These are phyloP conservation scores for Formica exsecta DNA, from an alignment of 1,140 invertebrate genomes.

Conservation along the genomic window DNA sequence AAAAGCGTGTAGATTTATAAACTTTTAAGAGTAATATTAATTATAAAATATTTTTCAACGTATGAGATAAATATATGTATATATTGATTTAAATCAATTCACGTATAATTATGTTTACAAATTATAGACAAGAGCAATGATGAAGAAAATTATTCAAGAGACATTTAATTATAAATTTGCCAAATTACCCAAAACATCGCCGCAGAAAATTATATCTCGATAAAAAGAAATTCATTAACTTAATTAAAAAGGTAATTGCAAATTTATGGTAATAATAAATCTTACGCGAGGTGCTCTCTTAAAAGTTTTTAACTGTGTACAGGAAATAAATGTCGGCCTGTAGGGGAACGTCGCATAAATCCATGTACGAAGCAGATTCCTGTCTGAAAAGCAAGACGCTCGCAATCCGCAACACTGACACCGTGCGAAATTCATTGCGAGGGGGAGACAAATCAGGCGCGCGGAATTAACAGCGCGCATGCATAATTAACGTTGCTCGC, in stretches of 20 bases:
- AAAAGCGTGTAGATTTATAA: not conserved
- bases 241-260: constrained; percentile 46
- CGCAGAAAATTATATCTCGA: constrained; percentile 1
- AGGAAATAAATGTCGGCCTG: constrained; percentile 57
- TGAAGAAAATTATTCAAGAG: not conserved
- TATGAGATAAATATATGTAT: not conserved
- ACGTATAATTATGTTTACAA: too few species aligned
- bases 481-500: constrained; percentile 60
- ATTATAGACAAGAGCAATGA: not conserved
- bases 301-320: constrained; percentile 24
- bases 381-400: constrained; percentile 57
- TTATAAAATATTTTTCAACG: not conserved
- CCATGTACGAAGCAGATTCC: constrained; percentile 52
- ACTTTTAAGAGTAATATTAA: not conserved
- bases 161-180: constrained; percentile 13
- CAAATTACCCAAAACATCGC: not conserved
- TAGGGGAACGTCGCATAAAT: constrained; percentile 55
- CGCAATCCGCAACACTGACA: constrained; percentile 43
- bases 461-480: constrained; percentile 60
- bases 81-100: too few species aligned
- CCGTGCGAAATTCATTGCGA: constrained; percentile 58
- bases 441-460: constrained; percentile 60
- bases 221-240: constrained; percentile 44
- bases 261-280: constrained; percentile 61
- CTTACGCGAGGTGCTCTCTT: constrained; percentile 35